Base-by-base conservation (phyloP, 2,113 vertebrate species). In the Pseudorasbora parva region DNA sequence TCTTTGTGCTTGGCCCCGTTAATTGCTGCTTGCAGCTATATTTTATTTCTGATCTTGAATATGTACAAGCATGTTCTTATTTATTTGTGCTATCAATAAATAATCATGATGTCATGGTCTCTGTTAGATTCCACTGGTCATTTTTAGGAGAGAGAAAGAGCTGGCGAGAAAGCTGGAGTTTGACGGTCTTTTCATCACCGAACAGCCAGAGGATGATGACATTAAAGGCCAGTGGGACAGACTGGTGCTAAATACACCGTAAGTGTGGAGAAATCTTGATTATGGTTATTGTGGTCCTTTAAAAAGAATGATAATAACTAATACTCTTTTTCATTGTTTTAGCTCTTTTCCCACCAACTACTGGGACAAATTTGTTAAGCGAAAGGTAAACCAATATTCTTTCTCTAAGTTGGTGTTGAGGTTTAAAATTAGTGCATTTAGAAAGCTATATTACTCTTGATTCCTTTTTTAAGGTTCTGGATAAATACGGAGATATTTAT, bases 351-450 rank as follows among this genome's bases (percentile, higher is more conserved):
- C 97, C 62, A 96, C 94, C 91, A 97, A 98, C 91, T 98, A 98
- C 74, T 98, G 97, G 97, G 97, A 98, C 91, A 98, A 98, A 88
- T 97, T 98, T 93, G 96, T 98, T 43, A 98, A 97, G 87, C 89
- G 96, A 82, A 98, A 98, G 96, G 97, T 97, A 86, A 93, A 91
- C 41, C 68, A 41, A 14, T 25, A 15, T 33, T 81, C 6, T 37
- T 81, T 5, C 0, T 69, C 11, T 81, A n/a, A 21, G 11, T 68
- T 49, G n/a, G 43, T 15, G 19, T 54, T 37, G 51, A 21, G 41
- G 11, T 49, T 66, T 41, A 43, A 47, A 64, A 27, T 49, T 3
- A 69, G 12, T 71, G 27, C 27, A 25, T 78, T 56, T 41, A n/a
- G 9, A 1, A 51, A 47, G 41, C 41, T 12, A 0, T 27, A 3